phyloP scores from a whole-genome alignment of 1,140 invertebrate genomes.

The Colletes gigas region DNA sequence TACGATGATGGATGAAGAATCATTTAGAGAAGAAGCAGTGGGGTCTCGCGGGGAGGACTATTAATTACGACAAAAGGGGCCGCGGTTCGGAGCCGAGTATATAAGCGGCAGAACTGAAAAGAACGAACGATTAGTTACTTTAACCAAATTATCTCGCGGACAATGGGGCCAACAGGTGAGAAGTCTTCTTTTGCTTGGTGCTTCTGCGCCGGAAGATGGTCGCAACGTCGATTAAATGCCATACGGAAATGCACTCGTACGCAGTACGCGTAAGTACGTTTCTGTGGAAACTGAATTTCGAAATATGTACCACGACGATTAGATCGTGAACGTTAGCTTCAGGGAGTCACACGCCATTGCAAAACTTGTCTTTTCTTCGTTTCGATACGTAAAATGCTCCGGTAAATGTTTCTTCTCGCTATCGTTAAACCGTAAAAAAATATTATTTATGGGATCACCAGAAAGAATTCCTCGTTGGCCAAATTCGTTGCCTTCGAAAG shows the following conservation, averaged over 20 bases:
- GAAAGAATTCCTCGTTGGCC: background rate
- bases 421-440: background rate
- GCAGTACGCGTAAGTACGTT: too few species aligned
- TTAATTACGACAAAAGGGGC: constrained; percentile 81
- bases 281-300: too few species aligned
- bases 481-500: background rate
- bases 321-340: too few species aligned
- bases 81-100: constrained; percentile 66
- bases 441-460: background rate
- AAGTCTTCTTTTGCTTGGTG: constrained; percentile 62
- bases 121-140: constrained; percentile 80
- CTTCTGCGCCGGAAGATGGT: constrained; percentile 54
- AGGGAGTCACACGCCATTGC: too few species aligned
- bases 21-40: constrained; percentile 77
- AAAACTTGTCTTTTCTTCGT: too few species aligned
- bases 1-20: constrained; percentile 77
- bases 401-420: too few species aligned
- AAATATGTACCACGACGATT: too few species aligned
- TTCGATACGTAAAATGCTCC: too few species aligned
- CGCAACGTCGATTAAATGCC: background rate
- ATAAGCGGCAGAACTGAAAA: constrained; percentile 76
- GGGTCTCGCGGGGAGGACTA: constrained; percentile 74
- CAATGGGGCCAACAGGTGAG: constrained; percentile 73
- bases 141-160: constrained; percentile 80
- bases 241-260: too few species aligned